Evolutionary conservation across 2,888 invertebrate genomes (phyloP).

Genomic region (Drosophila infuscata): DNA sequence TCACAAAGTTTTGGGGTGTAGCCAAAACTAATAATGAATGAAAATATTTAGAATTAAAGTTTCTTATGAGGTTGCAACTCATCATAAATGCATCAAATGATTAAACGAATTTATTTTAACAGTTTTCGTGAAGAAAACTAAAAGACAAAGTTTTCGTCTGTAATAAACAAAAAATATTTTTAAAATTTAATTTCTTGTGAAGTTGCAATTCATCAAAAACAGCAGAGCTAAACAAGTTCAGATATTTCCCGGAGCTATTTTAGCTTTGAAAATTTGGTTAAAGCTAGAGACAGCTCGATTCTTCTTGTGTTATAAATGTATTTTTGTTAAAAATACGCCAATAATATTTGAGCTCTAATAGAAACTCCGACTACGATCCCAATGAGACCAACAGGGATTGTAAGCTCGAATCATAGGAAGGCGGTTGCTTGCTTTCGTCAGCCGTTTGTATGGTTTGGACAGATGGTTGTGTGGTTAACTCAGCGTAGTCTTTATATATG

Average conservation of each 20-base stretch:
- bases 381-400: not conserved
- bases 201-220: not conserved
- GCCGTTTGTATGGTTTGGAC: not conserved
- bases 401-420: not conserved
- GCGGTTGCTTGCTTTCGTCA: not conserved
- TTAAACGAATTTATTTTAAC: not conserved
- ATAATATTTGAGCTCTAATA: not conserved
- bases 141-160: not conserved
- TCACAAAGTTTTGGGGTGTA: not conserved
- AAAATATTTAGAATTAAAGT: not conserved
- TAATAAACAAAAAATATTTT: not conserved
- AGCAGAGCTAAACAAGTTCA: not conserved
- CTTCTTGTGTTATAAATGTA: not conserved
- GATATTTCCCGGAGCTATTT: not conserved
- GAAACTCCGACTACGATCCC: not conserved
- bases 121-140: not conserved
- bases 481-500: slow-evolving; percentile 11
- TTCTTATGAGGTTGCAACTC: not conserved
- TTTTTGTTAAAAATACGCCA: not conserved
- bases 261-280: not conserved
- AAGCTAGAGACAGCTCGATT: not conserved
- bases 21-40: not conserved
- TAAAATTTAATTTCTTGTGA: not conserved
- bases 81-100: not conserved
- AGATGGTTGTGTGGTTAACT: slow-evolving; percentile 9